These are phyloP conservation scores for Eleutherodactylus coqui DNA, from an alignment of 2,797 vertebrate species.

Conservation along the genomic window DNA sequence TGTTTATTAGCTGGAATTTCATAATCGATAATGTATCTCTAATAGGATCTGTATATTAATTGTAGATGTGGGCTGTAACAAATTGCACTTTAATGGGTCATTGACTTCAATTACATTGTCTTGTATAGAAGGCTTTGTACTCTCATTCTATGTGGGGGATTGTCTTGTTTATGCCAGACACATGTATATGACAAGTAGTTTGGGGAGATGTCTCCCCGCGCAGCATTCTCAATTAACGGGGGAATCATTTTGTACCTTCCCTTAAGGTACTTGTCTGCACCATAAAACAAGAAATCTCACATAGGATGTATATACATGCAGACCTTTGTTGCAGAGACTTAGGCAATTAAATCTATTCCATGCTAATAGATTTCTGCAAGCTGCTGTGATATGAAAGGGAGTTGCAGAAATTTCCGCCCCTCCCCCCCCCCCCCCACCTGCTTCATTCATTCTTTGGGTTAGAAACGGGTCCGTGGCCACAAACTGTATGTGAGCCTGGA, in stretches of 20 bases:
- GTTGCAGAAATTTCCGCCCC: no score
- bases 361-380: no score
- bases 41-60: constrained; percentile 54
- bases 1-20: constrained; percentile 48
- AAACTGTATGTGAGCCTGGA: no score
- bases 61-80: constrained; percentile 49
- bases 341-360: no score
- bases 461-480: no score
- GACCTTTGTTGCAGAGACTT: no score
- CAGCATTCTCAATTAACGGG: not conserved
- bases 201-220: not conserved
- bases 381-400: no score
- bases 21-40: constrained; percentile 61
- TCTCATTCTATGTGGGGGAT: constrained; percentile 23
- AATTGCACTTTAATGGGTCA: constrained; percentile 54
- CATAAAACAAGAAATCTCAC: no score
- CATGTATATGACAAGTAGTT: not conserved
- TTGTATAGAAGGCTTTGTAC: constrained; percentile 33
- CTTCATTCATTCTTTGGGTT: no score
- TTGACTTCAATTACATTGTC: constrained; percentile 54
- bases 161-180: constrained; percentile 31
- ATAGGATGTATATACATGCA: no score
- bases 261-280: not conserved
- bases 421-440: no score
- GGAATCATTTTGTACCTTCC: not conserved